phyloP scores from a whole-genome alignment of 2,113 vertebrate genomes.

The Varanus salvator region DNA sequence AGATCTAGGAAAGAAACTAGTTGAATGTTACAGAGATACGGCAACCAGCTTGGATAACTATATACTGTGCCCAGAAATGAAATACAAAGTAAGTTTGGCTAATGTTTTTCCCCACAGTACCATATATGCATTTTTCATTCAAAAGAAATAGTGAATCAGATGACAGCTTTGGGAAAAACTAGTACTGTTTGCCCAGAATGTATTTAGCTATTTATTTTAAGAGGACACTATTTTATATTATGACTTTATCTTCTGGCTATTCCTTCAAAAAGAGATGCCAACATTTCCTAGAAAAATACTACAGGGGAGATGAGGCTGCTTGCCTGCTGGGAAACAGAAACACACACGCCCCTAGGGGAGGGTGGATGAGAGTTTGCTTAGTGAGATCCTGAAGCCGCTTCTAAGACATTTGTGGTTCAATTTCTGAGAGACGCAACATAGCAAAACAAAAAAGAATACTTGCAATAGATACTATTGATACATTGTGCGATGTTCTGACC shows the following conservation, averaged over 20 bases:
- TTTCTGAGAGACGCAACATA: background rate
- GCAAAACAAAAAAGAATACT: background rate
- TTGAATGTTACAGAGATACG: rapidly evolving
- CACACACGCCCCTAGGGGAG: background rate
- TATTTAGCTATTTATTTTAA: background rate
- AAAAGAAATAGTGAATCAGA: background rate
- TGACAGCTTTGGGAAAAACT: background rate
- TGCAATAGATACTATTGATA: background rate
- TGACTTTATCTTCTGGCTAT: background rate
- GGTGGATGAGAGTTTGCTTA: background rate
- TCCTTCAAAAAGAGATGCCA: background rate
- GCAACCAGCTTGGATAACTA: background rate
- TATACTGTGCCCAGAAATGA: background rate
- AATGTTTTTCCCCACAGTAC: background rate
- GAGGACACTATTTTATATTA: background rate
- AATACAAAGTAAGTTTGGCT: background rate
- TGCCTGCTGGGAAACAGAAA: background rate
- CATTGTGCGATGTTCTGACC: background rate
- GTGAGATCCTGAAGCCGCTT: background rate
- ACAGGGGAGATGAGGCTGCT: background rate
- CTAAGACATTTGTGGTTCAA: background rate
- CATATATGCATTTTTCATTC: background rate
- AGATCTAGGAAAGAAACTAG: background rate
- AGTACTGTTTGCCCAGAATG: background rate
- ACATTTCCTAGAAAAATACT: background rate